Evolutionary conservation across 2,888 invertebrate species (phyloP), one percentile per base, ranked within the genome.

Genomic region (Nomada lathburiana): DNA sequence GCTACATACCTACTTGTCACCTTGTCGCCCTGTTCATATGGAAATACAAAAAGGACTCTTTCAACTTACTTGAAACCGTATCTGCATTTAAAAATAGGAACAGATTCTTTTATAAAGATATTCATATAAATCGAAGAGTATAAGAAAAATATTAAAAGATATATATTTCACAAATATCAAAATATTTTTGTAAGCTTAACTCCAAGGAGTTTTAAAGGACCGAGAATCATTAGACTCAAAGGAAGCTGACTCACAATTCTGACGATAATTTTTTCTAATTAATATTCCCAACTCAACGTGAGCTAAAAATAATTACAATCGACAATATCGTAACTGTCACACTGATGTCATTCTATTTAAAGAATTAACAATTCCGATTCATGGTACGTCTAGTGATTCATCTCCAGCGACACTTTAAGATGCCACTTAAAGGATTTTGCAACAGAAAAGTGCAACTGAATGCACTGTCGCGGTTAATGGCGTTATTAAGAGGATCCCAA

Each of bases 401-500:
- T 18, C 20, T n/a, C 1, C 4, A 63, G 10, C 7, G 20, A 62
- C 16, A 20, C 20, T 62, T 42, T 7, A 9, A 26, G 47, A 42
- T 36, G 13, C n/a, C 11, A 16, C 16, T 23, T 10, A 7, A 63
- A 65, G 44, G 57, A 63, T 70, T 80, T 80, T 67, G 55, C 52
- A 44, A 23, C 7, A 26, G 16, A 36, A 72, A 55, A 69, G 47
- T 20, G 64, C 60, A 26, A 55, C 44, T 18, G 59, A 20, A 64
- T 55, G 71, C 57, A 62, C 50, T 57, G 42, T 26, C 68, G 76
- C 69, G 55, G 79, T 77, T 88, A 89, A 86, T 87, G 82, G 86
- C 80, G 89, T 89, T 86, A 89, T 89, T 89, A 89, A 88, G 84
- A 83, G 86, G 82, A 87, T 85, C 79, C 81, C 76, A 57, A 80